These are phyloP conservation scores for Toxonevra muliebris DNA, from an alignment of 2,888 invertebrate genomes.

Conservation along the genomic window DNA sequence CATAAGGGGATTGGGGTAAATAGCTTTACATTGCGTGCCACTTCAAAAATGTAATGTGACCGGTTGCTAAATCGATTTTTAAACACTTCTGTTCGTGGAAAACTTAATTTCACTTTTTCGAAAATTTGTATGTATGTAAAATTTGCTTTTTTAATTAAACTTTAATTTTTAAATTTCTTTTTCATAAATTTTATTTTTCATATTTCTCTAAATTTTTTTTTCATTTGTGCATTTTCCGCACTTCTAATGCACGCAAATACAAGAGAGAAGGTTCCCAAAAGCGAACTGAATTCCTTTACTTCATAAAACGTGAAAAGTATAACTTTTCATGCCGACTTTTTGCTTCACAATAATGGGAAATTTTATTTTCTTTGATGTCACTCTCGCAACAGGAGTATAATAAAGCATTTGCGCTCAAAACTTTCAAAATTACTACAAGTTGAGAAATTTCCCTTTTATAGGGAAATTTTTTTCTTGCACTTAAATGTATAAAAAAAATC, in stretches of 20 bases:
- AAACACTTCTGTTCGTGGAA: too few species aligned
- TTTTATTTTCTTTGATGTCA: not conserved
- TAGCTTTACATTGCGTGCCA: too few species aligned
- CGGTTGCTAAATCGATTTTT: too few species aligned
- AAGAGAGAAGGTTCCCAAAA: slow-evolving; percentile 35
- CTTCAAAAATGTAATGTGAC: too few species aligned
- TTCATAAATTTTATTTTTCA: not conserved
- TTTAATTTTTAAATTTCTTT: not conserved
- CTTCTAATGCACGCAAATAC: slow-evolving; percentile 1
- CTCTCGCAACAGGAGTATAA: not conserved
- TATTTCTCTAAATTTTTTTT: slow-evolving; percentile 10
- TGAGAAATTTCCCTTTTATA: slow-evolving; percentile 2
- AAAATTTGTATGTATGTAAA: slow-evolving; percentile 3
- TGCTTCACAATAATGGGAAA: slow-evolving; percentile 27
- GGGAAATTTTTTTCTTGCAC: slow-evolving; percentile 14
- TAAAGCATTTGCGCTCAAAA: slow-evolving; percentile 2
- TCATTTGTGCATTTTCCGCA: not conserved
- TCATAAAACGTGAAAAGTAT: slow-evolving; percentile 6
- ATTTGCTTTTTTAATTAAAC: not conserved
- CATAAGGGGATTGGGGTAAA: too few species aligned
- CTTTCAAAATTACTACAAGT: not conserved
- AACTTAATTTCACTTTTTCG: not conserved
- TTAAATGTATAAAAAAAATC: not conserved
- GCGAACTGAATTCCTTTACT: slow-evolving; percentile 31
- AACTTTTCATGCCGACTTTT: slow-evolving; percentile 7